Percentiles rank a stretch among this genome's conserved stretches.
Evolutionary conservation across 2,888 invertebrate genomes (phyloP).

Genomic region (Leucozona laternaria): DNA sequence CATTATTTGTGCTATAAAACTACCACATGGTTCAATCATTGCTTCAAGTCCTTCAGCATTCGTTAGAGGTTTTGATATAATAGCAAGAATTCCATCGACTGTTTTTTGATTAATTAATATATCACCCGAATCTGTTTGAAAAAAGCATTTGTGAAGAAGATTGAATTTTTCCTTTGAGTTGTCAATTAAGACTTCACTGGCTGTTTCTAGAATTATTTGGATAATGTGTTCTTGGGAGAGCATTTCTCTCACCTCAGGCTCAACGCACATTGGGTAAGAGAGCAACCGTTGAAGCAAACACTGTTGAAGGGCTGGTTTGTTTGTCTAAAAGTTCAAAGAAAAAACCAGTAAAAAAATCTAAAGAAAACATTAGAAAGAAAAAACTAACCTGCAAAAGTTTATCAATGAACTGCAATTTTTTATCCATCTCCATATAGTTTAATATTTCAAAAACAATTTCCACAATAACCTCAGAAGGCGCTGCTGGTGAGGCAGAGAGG

Average conservation of each 20-base stretch:
- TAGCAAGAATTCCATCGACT: constrained; percentile 80
- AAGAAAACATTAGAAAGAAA: not conserved
- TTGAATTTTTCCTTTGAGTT: constrained; percentile 80
- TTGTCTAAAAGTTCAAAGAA: constrained; percentile 77
- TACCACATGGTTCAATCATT: constrained; percentile 84
- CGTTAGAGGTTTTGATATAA: constrained; percentile 79
- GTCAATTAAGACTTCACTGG: constrained; percentile 70
- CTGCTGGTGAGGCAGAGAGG: constrained; percentile 81
- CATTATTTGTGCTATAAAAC: constrained; percentile 85
- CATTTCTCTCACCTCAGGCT: constrained; percentile 80
- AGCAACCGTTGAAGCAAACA: constrained; percentile 81
- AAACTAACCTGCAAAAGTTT: constrained; percentile 85
- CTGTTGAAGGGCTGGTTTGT: constrained; percentile 79
- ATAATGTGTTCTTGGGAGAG: constrained; percentile 79
- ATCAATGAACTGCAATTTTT: constrained; percentile 85
- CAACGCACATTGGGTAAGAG: constrained; percentile 82
- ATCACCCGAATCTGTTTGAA: constrained; percentile 82
- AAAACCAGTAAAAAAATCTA: constrained; percentile 16
- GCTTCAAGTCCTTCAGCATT: constrained; percentile 76
- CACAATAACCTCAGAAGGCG: constrained; percentile 85
- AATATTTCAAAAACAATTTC: constrained; percentile 87
- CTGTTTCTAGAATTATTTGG: constrained; percentile 79
- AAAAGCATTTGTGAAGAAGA: constrained; percentile 83
- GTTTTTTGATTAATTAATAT: constrained; percentile 81
- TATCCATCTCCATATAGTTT: constrained; percentile 84